Conservation (phyloP, 2,113 vertebrate genomes). For the Eubucco bourcierii region DNA sequence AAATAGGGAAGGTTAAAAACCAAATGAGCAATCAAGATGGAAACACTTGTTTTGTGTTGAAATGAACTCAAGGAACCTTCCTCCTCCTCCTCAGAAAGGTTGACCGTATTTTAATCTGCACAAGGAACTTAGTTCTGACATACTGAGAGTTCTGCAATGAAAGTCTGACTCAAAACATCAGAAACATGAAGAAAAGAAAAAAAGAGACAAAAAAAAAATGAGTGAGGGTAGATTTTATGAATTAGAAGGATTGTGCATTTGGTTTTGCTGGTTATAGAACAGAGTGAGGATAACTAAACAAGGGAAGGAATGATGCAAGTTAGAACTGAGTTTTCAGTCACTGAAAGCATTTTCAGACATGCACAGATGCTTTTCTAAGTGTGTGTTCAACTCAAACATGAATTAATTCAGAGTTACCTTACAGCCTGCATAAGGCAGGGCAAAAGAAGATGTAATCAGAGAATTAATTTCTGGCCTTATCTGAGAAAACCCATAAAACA, state of each 20-base stretch:
- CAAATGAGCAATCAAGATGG: background rate
- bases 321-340: background rate
- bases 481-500: background rate
- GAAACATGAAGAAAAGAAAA: background rate
- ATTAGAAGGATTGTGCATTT: background rate
- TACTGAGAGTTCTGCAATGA: background rate
- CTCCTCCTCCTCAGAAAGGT: background rate
- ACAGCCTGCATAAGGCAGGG: background rate
- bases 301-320: background rate
- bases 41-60: background rate
- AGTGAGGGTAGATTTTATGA: background rate
- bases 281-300: fast-evolving
- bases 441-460: background rate
- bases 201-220: background rate
- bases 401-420: background rate
- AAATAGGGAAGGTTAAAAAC: background rate
- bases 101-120: background rate
- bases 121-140: background rate
- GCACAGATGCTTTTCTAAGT: background rate
- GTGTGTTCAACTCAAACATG: background rate
- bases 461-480: background rate
- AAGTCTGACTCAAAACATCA: background rate
- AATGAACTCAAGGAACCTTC: background rate
- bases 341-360: background rate
- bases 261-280: background rate